These are phyloP conservation scores for Capromys pilorides DNA, from an alignment of 2,797 vertebrate genomes.

Conservation along the genomic window DNA sequence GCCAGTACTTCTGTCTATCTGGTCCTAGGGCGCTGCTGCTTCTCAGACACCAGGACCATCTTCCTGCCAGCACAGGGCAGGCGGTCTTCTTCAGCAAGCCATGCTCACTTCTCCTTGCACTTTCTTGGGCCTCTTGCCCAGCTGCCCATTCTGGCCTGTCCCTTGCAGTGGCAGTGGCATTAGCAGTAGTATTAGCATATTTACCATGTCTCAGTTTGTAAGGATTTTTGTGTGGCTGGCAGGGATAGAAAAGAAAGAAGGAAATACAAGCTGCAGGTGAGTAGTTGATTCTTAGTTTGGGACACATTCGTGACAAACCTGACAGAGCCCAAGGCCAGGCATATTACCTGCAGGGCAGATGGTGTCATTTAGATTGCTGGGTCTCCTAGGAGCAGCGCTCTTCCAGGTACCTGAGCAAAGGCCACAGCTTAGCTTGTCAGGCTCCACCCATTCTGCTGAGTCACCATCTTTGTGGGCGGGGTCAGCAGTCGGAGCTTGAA, in stretches of 20 bases:
- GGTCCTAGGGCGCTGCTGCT: background rate
- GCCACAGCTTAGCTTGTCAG: background rate
- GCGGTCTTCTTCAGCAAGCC: background rate
- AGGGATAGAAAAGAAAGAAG: background rate
- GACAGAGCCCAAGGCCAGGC: background rate
- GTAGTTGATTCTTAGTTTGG: background rate
- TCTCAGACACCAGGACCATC: background rate
- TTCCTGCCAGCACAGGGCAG: background rate
- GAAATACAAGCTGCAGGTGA: background rate
- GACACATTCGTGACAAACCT: background rate
- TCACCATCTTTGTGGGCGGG: background rate
- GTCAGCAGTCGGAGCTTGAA: background rate
- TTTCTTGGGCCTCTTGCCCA: background rate
- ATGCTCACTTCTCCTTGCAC: background rate
- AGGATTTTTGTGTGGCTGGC: background rate
- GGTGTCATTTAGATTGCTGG: background rate
- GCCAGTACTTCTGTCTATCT: background rate
- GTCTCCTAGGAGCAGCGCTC: background rate
- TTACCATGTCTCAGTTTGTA: background rate
- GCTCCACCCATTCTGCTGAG: background rate
- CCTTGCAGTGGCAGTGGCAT: background rate
- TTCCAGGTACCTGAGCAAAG: no score
- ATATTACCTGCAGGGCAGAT: background rate
- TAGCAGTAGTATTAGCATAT: background rate
- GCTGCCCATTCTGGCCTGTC: background rate